Percentiles rank a stretch among this genome's conserved stretches.
Evolutionary conservation across 1,140 invertebrate species (phyloP).

Genomic region (Eulimnadia texana): DNA sequence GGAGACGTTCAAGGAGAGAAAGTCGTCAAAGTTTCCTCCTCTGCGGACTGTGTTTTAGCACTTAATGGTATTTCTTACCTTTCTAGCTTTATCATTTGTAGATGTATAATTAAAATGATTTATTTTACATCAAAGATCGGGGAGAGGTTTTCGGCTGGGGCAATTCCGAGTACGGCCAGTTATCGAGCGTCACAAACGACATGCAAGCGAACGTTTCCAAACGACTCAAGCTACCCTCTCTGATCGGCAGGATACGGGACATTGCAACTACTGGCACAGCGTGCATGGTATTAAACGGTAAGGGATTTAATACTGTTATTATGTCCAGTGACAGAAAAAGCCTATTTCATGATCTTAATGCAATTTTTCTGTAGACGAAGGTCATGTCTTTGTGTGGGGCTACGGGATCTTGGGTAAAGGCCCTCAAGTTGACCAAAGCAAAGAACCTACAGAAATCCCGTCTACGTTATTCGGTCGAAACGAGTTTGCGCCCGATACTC

Average conservation of each 20-base stretch:
- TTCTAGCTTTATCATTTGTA: constrained; percentile 9
- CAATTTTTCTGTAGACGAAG: constrained; percentile 41
- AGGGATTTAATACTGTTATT: constrained; percentile 17
- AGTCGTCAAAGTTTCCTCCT: constrained; percentile 62
- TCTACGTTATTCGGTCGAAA: constrained; percentile 67
- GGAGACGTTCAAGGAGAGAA: constrained; percentile 72
- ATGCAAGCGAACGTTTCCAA: constrained; percentile 44
- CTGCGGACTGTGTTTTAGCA: constrained; percentile 76
- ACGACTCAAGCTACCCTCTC: constrained; percentile 41
- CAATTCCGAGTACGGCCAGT: constrained; percentile 84
- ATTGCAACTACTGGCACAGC: constrained; percentile 74
- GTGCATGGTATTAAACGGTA: constrained; percentile 69
- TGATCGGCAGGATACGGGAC: constrained; percentile 59
- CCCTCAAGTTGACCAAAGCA: constrained; percentile 49
- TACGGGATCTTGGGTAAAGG: constrained; percentile 80
- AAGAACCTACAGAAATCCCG: constrained; percentile 54
- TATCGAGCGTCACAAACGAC: constrained; percentile 32
- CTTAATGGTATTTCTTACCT: constrained; percentile 49
- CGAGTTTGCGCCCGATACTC: constrained; percentile 52
- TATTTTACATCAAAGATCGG: constrained; percentile 43
- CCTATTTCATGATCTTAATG: constrained; percentile 9
- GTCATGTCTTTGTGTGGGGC: constrained; percentile 81
- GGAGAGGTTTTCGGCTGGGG: constrained; percentile 96
- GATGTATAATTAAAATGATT: not conserved
- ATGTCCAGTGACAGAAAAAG: not conserved